phyloP scores from a whole-genome alignment of 2,113 vertebrate species.

The Archocentrus centrarchus region DNA sequence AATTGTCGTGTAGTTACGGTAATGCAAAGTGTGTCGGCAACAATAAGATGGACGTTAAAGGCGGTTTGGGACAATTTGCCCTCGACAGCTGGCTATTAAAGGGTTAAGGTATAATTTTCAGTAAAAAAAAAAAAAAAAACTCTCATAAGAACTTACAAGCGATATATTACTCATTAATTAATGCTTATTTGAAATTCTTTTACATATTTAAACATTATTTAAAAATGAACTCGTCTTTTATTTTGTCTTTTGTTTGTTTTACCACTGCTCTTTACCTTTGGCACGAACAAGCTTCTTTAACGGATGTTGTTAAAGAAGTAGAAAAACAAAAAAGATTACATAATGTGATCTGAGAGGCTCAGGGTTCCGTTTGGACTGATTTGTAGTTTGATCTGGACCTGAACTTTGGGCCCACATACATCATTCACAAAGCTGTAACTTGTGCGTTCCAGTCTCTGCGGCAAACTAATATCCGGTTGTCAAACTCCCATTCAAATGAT shows the following conservation, averaged over 20 bases:
- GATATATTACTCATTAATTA: no score
- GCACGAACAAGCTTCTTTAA: neutral
- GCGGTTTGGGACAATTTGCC: no score
- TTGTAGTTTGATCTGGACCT: neutral
- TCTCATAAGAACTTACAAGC: no score
- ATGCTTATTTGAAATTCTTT: no score
- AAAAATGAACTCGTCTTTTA: no score
- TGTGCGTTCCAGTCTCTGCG: constrained; percentile 30
- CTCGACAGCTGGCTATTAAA: no score
- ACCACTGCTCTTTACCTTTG: neutral
- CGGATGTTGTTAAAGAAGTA: neutral
- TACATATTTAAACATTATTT: no score
- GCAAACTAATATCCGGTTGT: constrained; percentile 48
- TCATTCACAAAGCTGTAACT: neutral
- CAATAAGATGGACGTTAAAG: no score
- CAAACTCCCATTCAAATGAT: constrained; percentile 13
- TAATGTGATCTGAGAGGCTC: neutral
- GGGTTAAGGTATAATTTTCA: no score
- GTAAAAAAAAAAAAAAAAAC: no score
- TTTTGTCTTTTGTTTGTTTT: neutral
- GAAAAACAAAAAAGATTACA: neutral
- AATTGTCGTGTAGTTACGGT: no score
- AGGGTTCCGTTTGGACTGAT: neutral
- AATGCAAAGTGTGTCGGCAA: no score
- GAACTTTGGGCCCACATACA: neutral